Evolutionary conservation across 2,113 vertebrate species (phyloP), one percentile per base, ranked within the genome.

Genomic region (Nesogale talazaci): DNA sequence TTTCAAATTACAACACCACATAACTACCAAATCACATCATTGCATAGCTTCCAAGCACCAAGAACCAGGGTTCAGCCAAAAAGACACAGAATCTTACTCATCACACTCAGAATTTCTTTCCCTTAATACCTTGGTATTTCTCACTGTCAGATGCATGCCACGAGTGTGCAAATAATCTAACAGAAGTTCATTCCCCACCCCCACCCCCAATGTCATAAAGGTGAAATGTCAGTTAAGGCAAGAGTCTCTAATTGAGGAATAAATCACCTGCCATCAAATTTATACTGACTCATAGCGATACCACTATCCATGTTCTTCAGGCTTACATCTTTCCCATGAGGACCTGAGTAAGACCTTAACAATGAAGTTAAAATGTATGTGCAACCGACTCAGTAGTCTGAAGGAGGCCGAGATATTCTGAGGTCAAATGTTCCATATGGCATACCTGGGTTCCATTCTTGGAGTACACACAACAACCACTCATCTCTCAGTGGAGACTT

Each of bases 281-380:
- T 6, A 52, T 52, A 52, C 46, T 52, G 59, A 12, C 59, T 61
- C 59, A 90, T 86, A 86, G 81, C 19, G 83, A 61, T 2, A 42
- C n/a, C 34, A 0, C 17, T 89, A 25, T 88, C 23, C 15, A 61
- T 52, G 4, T 72, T 88, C 94, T 82, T 10, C 22, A 86, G 88
- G 8, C 90, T 93, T 75, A 14, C 8, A 86, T 19, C 46, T 15
- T 74, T 88, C 5, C 34, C 59, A 31, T 42, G 56, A 59, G 4
- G 6, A 92, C 86, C 74, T 52, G 84, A 86, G n/a, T 34, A 84
- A 81, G 31, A 78, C 2, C 5, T 89, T 75, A 83, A 83, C 69
- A 79, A 83, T 92, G 38, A 86, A 57, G 14, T 76, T 46, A 88
- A 95, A n/a, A 19, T 91, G 46, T 84, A 87, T 4, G 86, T 69